Conservation (phyloP, 2,797 vertebrate genomes). For the Eospalax fontanierii region DNA sequence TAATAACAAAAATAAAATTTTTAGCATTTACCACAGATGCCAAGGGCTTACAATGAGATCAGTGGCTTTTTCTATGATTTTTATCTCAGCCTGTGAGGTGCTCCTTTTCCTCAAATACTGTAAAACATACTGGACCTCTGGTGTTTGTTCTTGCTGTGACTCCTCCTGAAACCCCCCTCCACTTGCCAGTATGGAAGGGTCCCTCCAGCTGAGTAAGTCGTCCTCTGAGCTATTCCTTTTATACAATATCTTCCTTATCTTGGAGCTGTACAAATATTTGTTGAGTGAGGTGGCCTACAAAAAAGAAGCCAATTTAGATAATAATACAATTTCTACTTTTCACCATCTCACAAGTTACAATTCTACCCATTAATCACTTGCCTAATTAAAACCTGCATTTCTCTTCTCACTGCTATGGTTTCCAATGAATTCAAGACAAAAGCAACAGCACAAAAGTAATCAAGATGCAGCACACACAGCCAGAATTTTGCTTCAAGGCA, state of each 20-base stretch:
- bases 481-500: slow-evolving; percentile 5
- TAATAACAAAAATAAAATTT: not conserved
- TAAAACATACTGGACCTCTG: not conserved
- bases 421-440: slow-evolving; percentile 42
- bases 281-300: slow-evolving; percentile 31
- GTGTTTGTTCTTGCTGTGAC: not conserved
- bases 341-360: not conserved
- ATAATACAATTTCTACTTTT: slow-evolving; percentile 45
- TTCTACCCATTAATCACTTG: slow-evolving; percentile 40
- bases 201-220: not conserved
- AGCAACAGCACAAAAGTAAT: slow-evolving; percentile 3
- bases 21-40: not conserved
- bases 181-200: not conserved
- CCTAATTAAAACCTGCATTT: slow-evolving; percentile 51
- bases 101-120: not conserved
- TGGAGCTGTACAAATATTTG: slow-evolving; percentile 9
- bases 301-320: slow-evolving; percentile 38
- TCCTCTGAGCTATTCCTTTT: not conserved
- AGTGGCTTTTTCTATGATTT: not conserved
- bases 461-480: not conserved
- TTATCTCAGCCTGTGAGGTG: not conserved
- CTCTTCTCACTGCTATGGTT: slow-evolving; percentile 17
- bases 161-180: not conserved
- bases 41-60: slow-evolving; percentile 11
- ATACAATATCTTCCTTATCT: not conserved